These are phyloP conservation scores for Corythoichthys intestinalis DNA, from an alignment of 2,113 vertebrate species.

Conservation along the genomic window DNA sequence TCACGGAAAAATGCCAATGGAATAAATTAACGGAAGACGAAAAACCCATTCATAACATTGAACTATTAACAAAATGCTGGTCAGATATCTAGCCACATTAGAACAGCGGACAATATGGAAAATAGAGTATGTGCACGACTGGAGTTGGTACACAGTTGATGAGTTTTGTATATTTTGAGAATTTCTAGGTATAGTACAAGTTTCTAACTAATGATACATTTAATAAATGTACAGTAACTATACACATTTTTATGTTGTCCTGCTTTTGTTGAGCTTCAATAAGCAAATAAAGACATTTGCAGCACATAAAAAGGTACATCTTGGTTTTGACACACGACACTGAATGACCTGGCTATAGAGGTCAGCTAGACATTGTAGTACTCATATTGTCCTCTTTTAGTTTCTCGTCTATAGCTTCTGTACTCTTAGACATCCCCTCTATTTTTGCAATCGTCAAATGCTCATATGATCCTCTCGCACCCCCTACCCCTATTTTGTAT, in stretches of 20 bases:
- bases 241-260: neutral
- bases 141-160: neutral
- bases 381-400: neutral
- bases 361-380: conserved; percentile 3
- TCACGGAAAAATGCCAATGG: neutral
- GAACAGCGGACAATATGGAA: neutral
- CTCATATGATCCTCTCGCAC: neutral
- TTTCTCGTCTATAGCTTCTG: neutral
- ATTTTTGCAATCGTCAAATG: conserved; percentile 33
- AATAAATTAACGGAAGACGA: neutral
- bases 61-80: neutral
- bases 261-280: conserved; percentile 19
- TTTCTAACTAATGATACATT: neutral
- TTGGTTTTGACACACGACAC: neutral
- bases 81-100: neutral
- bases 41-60: neutral
- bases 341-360: conserved; percentile 20
- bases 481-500: conserved; percentile 9
- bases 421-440: conserved; percentile 6
- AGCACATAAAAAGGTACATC: neutral
- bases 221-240: neutral
- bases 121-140: neutral
- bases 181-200: neutral
- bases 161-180: neutral
- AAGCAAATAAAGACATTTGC: conserved; percentile 16